phyloP scores from a whole-genome alignment of 2,113 vertebrate genomes.

The Antechinus stuartii region DNA sequence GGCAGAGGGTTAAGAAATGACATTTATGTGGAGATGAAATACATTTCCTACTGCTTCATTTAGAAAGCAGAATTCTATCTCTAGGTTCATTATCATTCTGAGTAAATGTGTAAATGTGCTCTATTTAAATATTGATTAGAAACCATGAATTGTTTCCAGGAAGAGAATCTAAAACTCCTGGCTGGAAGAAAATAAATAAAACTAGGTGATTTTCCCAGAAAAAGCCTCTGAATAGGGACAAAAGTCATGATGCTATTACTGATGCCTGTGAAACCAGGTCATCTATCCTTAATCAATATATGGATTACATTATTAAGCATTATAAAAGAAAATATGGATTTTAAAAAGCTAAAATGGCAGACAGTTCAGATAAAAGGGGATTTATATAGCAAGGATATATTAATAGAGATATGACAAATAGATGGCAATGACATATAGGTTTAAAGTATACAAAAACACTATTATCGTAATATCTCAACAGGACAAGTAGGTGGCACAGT shows the following conservation, averaged over 20 bases:
- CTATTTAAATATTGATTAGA: not conserved
- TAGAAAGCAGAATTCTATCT: not conserved
- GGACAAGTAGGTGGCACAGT: no score
- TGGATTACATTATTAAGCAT: not conserved
- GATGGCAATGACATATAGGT: not conserved
- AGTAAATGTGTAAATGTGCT: not conserved
- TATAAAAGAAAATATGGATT: not conserved
- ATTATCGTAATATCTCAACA: not conserved
- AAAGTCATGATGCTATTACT: not conserved
- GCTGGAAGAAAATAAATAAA: not conserved
- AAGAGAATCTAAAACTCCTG: not conserved
- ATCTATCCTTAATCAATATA: not conserved
- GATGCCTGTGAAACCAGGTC: not conserved
- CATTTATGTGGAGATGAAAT: not conserved
- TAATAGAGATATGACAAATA: not conserved
- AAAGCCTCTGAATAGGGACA: not conserved
- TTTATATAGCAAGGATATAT: not conserved
- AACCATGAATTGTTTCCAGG: not conserved
- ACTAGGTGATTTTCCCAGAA: not conserved
- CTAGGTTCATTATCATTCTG: not conserved
- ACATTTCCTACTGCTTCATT: not conserved
- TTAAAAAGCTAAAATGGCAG: not conserved
- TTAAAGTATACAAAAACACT: not conserved
- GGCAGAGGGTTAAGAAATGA: not conserved
- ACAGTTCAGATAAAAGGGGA: not conserved